phyloP scores from a whole-genome alignment of 2,888 invertebrate species.

The Erynnis tages region DNA sequence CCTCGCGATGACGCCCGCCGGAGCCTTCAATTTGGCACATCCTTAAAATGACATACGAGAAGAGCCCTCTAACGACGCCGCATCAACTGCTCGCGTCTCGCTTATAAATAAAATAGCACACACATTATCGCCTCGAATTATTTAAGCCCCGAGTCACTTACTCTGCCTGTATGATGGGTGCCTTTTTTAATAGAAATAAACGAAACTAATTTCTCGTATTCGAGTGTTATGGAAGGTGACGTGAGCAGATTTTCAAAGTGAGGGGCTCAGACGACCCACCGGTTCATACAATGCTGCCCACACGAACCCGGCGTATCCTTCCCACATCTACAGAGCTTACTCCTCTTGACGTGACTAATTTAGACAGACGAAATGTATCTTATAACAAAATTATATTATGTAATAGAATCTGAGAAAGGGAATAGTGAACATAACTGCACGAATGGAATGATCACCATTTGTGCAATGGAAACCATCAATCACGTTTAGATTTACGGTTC shows the following conservation, averaged over 20 bases:
- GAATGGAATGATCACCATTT: too few species aligned
- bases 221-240: slow-evolving; percentile 3
- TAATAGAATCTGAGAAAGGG: too few species aligned
- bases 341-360: too few species aligned
- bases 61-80: slow-evolving; percentile 69
- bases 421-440: too few species aligned
- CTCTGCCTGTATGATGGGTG: slow-evolving; percentile 19
- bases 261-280: slow-evolving; percentile 2
- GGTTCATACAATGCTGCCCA: neutral
- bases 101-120: slow-evolving; percentile 55
- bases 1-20: slow-evolving; percentile 72
- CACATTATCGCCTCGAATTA: slow-evolving; percentile 39
- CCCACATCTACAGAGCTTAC: too few species aligned
- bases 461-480: too few species aligned
- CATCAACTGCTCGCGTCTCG: slow-evolving; percentile 37
- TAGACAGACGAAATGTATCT: too few species aligned
- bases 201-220: slow-evolving; percentile 21
- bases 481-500: too few species aligned
- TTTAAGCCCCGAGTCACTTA: slow-evolving; percentile 23
- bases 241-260: slow-evolving; percentile 5
- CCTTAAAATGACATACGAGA: slow-evolving; percentile 82
- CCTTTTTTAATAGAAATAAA: slow-evolving; percentile 25
- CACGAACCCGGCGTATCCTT: neutral
- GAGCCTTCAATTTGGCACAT: slow-evolving; percentile 82
- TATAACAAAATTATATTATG: too few species aligned